These are phyloP conservation scores for Drosophila anceps DNA, from an alignment of 2,888 invertebrate species.

Conservation along the genomic window DNA sequence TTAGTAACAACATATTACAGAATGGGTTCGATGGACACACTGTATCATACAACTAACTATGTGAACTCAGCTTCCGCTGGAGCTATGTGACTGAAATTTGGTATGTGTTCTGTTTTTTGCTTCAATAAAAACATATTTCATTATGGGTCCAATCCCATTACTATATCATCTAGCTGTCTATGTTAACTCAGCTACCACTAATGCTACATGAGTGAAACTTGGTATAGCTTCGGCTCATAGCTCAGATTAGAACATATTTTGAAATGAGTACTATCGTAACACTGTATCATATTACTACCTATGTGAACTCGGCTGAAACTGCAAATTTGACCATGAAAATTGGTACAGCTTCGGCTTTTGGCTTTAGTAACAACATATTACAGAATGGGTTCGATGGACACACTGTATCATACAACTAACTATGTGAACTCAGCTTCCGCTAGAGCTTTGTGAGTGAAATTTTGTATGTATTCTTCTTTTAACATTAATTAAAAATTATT, in stretches of 20 bases:
- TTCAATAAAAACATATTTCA: not conserved
- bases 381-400: not conserved
- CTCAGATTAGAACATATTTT: not conserved
- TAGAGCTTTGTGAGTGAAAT: too few species aligned
- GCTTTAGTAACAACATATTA: not conserved
- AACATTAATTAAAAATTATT: too few species aligned
- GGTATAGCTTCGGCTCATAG: not conserved
- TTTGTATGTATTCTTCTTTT: too few species aligned
- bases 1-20: not conserved
- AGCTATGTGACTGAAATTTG: too few species aligned
- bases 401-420: not conserved
- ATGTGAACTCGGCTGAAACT: too few species aligned
- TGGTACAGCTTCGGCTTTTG: not conserved
- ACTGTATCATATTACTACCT: not conserved
- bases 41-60: not conserved
- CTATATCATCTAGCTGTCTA: not conserved
- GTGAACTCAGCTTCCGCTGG: not conserved
- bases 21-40: not conserved
- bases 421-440: not conserved
- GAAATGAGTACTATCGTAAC: not conserved
- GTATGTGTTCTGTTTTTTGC: not conserved
- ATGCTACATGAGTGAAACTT: not conserved
- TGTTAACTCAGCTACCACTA: not conserved
- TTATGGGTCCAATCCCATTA: not conserved
- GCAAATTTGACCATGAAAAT: too few species aligned